phyloP scores from a whole-genome alignment of 2,888 invertebrate species.

The Ferdinandea cuprea region DNA sequence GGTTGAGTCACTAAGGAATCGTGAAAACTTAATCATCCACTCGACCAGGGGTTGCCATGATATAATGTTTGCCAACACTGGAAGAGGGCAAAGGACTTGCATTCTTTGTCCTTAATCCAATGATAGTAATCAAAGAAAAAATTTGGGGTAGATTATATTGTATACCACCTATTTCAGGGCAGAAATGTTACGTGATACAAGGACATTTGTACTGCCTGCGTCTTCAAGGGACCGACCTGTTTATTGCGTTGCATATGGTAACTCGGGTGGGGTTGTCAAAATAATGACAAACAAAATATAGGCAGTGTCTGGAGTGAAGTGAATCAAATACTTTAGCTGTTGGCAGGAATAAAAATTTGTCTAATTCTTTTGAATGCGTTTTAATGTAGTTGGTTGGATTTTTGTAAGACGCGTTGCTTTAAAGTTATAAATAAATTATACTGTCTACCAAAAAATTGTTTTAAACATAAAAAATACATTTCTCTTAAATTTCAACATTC shows the following conservation, averaged over 20 bases:
- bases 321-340: no score
- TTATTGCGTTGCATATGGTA: slow-evolving; percentile 3
- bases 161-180: slow-evolving; percentile 22
- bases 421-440: no score
- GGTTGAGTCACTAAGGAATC: slow-evolving; percentile 39
- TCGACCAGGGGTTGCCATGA: slow-evolving; percentile 41
- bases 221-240: not conserved
- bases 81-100: slow-evolving; percentile 9
- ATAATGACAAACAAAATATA: no score
- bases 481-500: no score
- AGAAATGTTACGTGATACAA: slow-evolving; percentile 48
- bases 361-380: no score
- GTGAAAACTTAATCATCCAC: slow-evolving; percentile 64
- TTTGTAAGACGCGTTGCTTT: no score
- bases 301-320: no score
- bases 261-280: not conserved
- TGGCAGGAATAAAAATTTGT: no score
- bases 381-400: no score
- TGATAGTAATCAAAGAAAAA: slow-evolving; percentile 43
- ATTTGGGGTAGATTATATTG: slow-evolving; percentile 1
- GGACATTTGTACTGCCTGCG: slow-evolving; percentile 24
- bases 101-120: slow-evolving; percentile 37
- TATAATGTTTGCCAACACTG: slow-evolving; percentile 1
- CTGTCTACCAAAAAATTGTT: no score
- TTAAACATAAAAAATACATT: no score